These are phyloP conservation scores for Anniella stebbinsi DNA, from an alignment of 2,797 vertebrate species.

Conservation along the genomic window DNA sequence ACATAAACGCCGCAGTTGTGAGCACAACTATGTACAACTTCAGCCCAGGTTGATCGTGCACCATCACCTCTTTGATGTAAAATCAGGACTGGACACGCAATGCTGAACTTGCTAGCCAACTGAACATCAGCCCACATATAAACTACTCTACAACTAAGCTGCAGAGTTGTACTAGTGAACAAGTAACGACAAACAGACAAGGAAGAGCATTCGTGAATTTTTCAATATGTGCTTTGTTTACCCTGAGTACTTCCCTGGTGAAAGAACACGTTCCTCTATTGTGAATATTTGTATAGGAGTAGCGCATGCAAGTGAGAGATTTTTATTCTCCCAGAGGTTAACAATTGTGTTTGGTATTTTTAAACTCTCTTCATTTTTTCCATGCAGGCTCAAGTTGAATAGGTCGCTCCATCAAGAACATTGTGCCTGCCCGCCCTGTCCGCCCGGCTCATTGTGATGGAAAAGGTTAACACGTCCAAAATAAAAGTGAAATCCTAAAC, in stretches of 20 bases:
- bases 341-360: slow-evolving; percentile 70
- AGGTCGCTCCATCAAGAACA: slow-evolving; percentile 42
- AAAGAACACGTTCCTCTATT: not conserved
- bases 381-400: slow-evolving; percentile 56
- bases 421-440: not conserved
- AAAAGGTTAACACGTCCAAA: slow-evolving; percentile 71
- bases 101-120: too few relatives aligned
- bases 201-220: not conserved
- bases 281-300: not conserved
- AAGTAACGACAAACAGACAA: not conserved
- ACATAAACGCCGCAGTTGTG: not conserved
- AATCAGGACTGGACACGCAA: not conserved
- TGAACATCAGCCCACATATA: not conserved
- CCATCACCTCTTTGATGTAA: not conserved
- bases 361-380: slow-evolving; percentile 53
- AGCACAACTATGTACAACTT: not conserved
- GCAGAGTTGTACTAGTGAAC: not conserved
- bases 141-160: not conserved
- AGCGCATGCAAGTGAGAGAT: not conserved
- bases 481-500: slow-evolving; percentile 76
- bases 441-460: slow-evolving; percentile 70
- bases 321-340: slow-evolving; percentile 56
- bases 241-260: not conserved
- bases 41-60: not conserved
- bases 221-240: not conserved